A percentile compares a stretch with the other conserved stretches of the same genome.
These are phyloP conservation scores for Drosophila subsilvestris DNA, from an alignment of 2,888 invertebrate genomes.

Conservation along the genomic window DNA sequence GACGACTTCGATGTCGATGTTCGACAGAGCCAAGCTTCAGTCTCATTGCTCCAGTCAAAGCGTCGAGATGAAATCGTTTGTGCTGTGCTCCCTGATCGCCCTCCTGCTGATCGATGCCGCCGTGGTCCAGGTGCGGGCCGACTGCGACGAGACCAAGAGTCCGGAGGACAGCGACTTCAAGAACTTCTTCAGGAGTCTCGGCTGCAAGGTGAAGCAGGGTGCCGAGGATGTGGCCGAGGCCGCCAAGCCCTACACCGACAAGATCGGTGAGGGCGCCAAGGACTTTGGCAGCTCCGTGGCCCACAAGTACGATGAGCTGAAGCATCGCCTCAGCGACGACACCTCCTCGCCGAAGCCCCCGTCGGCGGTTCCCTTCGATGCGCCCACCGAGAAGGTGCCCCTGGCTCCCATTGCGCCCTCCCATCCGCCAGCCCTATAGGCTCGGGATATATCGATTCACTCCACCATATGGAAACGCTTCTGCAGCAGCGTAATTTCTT, in stretches of 20 bases:
- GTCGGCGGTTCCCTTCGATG: constrained; percentile 36
- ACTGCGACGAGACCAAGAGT: constrained; percentile 60
- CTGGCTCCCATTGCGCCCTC: constrained; percentile 69
- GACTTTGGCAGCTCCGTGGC: constrained; percentile 74
- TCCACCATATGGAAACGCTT: neutral
- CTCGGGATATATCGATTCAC: too few relatives aligned
- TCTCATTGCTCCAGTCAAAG: constrained; percentile 36
- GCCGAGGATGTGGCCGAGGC: constrained; percentile 75
- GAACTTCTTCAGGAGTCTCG: constrained; percentile 75
- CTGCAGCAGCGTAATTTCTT: neutral
- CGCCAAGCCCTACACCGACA: constrained; percentile 78
- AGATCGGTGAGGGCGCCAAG: constrained; percentile 78
- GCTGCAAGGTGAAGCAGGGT: constrained; percentile 79
- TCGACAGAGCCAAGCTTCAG: constrained; percentile 26
- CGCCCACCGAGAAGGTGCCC: constrained; percentile 76
- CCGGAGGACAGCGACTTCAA: constrained; percentile 74
- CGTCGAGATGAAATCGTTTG: constrained; percentile 65
- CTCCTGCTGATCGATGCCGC: constrained; percentile 52
- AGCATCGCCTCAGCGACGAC: constrained; percentile 77
- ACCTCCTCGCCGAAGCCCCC: constrained; percentile 35
- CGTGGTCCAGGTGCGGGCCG: constrained; percentile 51
- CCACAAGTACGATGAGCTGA: constrained; percentile 79
- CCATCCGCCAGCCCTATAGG: constrained; percentile 22
- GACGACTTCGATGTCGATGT: too few relatives aligned
- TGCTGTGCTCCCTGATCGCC: constrained; percentile 55